Evolutionary conservation across 2,113 vertebrate genomes (phyloP).

Genomic region (Cyprinodon brontotheroides): DNA sequence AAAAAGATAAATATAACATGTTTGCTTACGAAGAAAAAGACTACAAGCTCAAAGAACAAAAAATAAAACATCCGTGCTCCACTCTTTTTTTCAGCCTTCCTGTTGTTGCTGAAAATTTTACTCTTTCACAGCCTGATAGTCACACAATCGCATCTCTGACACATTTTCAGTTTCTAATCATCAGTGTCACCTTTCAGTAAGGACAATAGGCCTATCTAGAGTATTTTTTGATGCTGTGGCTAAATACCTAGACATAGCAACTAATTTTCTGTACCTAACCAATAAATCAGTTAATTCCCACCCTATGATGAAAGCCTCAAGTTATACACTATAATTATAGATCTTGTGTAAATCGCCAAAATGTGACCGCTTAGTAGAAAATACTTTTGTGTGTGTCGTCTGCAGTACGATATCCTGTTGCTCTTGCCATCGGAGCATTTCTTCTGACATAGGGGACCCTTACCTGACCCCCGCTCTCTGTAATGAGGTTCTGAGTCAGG

Average conservation of each 20-base stretch:
- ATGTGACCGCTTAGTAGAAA: not conserved
- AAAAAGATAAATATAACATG: not conserved
- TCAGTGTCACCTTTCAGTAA: not conserved
- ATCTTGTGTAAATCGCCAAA: conserved; percentile 4
- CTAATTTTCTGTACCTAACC: not conserved
- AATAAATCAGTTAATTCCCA: not conserved
- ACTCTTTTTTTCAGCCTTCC: not conserved
- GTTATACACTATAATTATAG: not conserved
- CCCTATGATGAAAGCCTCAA: too few relatives aligned
- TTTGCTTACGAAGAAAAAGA: not conserved
- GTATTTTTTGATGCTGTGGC: not conserved
- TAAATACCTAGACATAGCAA: not conserved
- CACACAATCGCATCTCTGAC: too few relatives aligned
- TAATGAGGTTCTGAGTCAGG: conserved; percentile 71
- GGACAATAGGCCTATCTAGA: not conserved
- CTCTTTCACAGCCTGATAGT: not conserved
- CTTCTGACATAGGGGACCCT: conserved; percentile 57
- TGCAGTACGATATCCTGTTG: too few relatives aligned
- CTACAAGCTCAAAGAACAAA: not conserved
- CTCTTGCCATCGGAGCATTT: conserved; percentile 38
- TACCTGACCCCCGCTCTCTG: conserved; percentile 51
- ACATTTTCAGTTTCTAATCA: not conserved
- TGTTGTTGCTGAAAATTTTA: not conserved
- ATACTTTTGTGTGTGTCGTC: too few relatives aligned
- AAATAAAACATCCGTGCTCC: not conserved